Percentiles rank a stretch among this genome's conserved stretches.
phyloP scores from a whole-genome alignment of 2,797 vertebrate species.

The Phataginus tricuspis region DNA sequence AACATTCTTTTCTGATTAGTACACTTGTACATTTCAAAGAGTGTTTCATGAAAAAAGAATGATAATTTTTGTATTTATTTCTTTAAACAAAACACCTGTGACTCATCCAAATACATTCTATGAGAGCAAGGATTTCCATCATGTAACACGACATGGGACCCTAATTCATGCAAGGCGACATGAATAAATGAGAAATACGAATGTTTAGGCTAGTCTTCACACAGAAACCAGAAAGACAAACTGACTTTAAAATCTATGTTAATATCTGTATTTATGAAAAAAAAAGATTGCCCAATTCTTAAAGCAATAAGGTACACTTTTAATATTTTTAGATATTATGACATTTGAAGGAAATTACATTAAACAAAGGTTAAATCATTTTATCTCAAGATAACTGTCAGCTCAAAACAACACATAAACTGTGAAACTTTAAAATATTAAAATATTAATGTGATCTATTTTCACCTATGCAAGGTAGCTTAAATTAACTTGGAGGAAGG shows the following conservation, averaged over 20 bases:
- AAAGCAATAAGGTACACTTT: background rate
- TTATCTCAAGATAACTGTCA: background rate
- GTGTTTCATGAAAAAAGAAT: background rate
- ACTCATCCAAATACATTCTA: background rate
- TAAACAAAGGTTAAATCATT: slow-evolving; percentile 3
- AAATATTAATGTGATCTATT: slow-evolving; percentile 76
- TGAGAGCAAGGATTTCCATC: background rate
- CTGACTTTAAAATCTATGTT: background rate
- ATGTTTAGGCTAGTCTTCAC: background rate
- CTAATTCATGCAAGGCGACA: background rate
- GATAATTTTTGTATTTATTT: background rate
- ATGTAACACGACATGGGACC: background rate
- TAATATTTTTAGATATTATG: background rate
- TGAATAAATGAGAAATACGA: background rate
- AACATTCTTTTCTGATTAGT: background rate
- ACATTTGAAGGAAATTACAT: background rate
- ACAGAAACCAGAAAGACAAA: background rate
- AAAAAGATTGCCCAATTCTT: background rate
- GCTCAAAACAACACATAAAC: background rate
- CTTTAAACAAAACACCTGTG: background rate
- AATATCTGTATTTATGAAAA: background rate
- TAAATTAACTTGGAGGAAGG: slow-evolving; percentile 64
- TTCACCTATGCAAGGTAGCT: slow-evolving; percentile 53
- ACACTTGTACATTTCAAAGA: background rate
- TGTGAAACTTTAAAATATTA: slow-evolving; percentile 75